A percentile compares a stretch with the other conserved stretches of the same genome.
Evolutionary conservation across 2,113 vertebrate genomes (phyloP).

Genomic region (Leptosomus discolor): DNA sequence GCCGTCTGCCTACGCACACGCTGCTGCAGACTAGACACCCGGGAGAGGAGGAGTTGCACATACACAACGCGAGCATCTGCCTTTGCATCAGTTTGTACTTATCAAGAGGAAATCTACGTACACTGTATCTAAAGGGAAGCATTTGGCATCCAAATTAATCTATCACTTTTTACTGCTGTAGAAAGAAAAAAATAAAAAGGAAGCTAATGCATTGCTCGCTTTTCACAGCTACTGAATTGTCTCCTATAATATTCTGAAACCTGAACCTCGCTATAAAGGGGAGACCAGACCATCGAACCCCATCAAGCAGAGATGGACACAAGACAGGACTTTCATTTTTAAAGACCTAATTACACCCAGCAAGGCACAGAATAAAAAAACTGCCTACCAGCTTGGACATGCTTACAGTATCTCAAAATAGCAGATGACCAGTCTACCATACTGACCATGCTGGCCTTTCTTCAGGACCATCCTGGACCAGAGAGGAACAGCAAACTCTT

Average conservation of each 20-base stretch:
- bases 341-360: background rate
- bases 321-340: background rate
- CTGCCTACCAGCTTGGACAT: background rate
- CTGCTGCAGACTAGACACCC: background rate
- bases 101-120: conserved; percentile 12
- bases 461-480: conserved; percentile 73
- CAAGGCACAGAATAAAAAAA: conserved; percentile 7
- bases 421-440: conserved; percentile 70
- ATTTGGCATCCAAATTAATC: background rate
- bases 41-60: conserved; percentile 35
- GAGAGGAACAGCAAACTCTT: conserved; percentile 45
- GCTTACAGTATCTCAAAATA: conserved; percentile 45
- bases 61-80: conserved; percentile 12
- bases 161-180: background rate
- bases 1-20: conserved; percentile 12
- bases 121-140: conserved; percentile 4
- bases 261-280: background rate
- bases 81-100: conserved; percentile 32
- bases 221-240: background rate
- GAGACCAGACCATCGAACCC: background rate
- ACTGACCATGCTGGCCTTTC: conserved; percentile 85
- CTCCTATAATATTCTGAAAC: background rate
- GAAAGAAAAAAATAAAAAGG: background rate
- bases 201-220: background rate
- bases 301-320: conserved; percentile 22